A percentile compares a stretch with the other conserved stretches of the same genome.
phyloP scores from a whole-genome alignment of 2,113 vertebrate species.

The Neodontobutis hainanensis region DNA sequence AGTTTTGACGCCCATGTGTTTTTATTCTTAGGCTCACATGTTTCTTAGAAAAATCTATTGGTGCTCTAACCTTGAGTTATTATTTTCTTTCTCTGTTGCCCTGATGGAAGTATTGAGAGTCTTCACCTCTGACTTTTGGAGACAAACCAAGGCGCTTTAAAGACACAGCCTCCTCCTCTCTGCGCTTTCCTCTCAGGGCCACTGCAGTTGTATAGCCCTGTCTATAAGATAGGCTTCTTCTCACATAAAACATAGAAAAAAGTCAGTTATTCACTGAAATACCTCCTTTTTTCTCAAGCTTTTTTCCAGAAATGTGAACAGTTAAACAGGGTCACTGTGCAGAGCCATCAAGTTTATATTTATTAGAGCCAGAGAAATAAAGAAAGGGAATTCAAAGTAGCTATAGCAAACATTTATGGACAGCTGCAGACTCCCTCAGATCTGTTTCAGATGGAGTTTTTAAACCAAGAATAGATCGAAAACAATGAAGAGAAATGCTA shows the following conservation, averaged over 20 bases:
- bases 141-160: slow-evolving; percentile 64
- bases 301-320: slow-evolving; percentile 28
- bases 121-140: slow-evolving; percentile 66
- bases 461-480: not conserved
- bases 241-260: slow-evolving; percentile 40
- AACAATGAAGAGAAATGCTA: not conserved
- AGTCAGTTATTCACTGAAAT: slow-evolving; percentile 55
- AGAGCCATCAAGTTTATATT: slow-evolving; percentile 18
- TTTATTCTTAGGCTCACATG: slow-evolving; percentile 51
- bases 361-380: slow-evolving; percentile 27
- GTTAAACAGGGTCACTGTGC: slow-evolving; percentile 44
- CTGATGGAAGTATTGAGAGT: slow-evolving; percentile 67
- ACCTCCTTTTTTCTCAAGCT: not conserved
- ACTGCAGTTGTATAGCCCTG: slow-evolving; percentile 50
- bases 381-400: not conserved
- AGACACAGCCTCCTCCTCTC: slow-evolving; percentile 50
- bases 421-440: slow-evolving; percentile 7
- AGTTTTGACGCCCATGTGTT: slow-evolving; percentile 51
- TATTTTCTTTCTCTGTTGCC: slow-evolving; percentile 55
- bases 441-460: not conserved
- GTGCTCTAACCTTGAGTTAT: slow-evolving; percentile 69
- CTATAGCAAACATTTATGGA: slow-evolving; percentile 12
- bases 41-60: slow-evolving; percentile 59
- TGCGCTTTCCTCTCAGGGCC: slow-evolving; percentile 63
- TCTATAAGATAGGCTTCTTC: slow-evolving; percentile 45